phyloP scores from a whole-genome alignment of 2,797 vertebrate species.

The Coendou prehensilis region DNA sequence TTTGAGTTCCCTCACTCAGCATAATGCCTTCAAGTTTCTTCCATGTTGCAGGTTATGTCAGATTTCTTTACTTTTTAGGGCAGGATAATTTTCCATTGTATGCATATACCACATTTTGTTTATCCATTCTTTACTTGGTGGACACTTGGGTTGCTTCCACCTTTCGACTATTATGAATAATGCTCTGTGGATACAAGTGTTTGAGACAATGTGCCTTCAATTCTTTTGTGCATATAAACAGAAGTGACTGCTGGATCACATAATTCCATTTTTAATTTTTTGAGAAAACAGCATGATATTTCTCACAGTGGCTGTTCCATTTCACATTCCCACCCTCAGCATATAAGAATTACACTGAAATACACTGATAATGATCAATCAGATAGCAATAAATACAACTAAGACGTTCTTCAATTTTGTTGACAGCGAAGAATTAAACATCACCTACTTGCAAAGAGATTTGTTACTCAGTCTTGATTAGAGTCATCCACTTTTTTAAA shows the following conservation, averaged over 20 bases:
- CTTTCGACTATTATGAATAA: not conserved
- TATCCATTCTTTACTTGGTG: not conserved
- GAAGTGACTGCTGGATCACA: not conserved
- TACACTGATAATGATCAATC: not conserved
- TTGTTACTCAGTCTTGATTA: constrained; percentile 56
- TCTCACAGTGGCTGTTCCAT: not conserved
- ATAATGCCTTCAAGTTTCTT: not conserved
- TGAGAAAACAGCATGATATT: not conserved
- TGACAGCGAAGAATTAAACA: constrained; percentile 11
- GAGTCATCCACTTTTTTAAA: not conserved
- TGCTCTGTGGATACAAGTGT: not conserved
- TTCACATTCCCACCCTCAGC: not conserved
- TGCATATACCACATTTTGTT: not conserved
- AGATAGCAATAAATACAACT: not conserved
- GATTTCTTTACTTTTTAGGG: not conserved
- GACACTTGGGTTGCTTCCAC: not conserved
- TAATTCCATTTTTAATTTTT: constrained; percentile 21
- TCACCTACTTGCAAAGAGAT: constrained; percentile 37
- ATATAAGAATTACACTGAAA: not conserved
- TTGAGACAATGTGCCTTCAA: not conserved
- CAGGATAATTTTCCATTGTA: not conserved
- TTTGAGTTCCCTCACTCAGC: constrained; percentile 1
- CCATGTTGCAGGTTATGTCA: not conserved
- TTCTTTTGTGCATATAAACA: not conserved
- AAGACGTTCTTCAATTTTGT: constrained; percentile 9